Evolutionary conservation across 2,113 vertebrate genomes (phyloP).

Genomic region (Cygnus atratus): DNA sequence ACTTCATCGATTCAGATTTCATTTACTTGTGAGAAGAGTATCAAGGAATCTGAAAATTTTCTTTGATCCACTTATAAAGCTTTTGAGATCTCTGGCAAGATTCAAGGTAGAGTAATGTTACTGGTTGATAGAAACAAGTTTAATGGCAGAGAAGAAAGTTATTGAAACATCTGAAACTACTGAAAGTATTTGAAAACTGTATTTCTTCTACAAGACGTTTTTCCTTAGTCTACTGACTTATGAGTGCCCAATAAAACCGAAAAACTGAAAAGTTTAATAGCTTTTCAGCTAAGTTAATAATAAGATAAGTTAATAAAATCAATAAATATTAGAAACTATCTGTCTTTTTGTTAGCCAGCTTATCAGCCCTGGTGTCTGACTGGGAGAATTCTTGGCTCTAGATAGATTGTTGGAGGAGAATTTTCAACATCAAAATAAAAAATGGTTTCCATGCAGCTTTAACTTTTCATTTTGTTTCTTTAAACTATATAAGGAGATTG

Average conservation of each 20-base stretch:
- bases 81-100: background rate
- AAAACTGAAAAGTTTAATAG: background rate
- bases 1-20: background rate
- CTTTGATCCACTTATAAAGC: background rate
- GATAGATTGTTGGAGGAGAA: background rate
- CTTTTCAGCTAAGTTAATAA: background rate
- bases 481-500: background rate
- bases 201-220: background rate
- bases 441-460: background rate
- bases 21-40: background rate
- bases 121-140: background rate
- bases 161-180: background rate
- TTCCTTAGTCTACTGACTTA: background rate
- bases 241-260: background rate
- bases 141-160: background rate
- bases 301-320: background rate
- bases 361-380: background rate
- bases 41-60: background rate
- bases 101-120: background rate
- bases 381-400: background rate
- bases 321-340: background rate
- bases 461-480: background rate
- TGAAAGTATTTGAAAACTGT: background rate
- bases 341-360: background rate
- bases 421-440: background rate